Evolutionary conservation across 2,888 invertebrate species (phyloP).

Genomic region (Mycalesis mineus): DNA sequence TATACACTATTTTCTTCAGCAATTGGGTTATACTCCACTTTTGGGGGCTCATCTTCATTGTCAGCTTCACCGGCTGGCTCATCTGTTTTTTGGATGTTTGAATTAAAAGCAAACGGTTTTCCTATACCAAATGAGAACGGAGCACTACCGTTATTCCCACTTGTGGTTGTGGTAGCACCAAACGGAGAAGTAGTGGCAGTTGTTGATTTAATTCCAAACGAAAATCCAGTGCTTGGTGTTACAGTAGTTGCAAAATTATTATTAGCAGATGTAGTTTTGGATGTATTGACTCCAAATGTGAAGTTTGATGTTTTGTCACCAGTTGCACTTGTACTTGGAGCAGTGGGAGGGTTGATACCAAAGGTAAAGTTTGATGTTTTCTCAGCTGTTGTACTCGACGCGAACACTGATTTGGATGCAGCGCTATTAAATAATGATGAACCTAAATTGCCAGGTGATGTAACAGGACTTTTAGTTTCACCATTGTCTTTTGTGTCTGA

Average conservation of each 20-base stretch:
- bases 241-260: constrained; percentile 30
- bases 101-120: constrained; percentile 81
- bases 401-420: constrained; percentile 26
- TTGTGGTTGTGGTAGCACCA: constrained; percentile 36
- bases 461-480: constrained; percentile 12
- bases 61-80: constrained; percentile 74
- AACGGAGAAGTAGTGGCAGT: constrained; percentile 40
- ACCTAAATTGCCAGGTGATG: constrained; percentile 6
- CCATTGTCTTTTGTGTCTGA: constrained; percentile 18
- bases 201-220: constrained; percentile 58
- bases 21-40: constrained; percentile 89
- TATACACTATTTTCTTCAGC: constrained; percentile 93
- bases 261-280: constrained; percentile 33
- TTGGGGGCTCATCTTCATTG: constrained; percentile 91
- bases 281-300: constrained; percentile 34
- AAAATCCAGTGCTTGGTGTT: constrained; percentile 50
- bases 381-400: constrained; percentile 17
- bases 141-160: constrained; percentile 37
- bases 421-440: constrained; percentile 10
- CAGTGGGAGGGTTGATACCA: constrained; percentile 32
- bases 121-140: constrained; percentile 81
- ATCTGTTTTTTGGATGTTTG: constrained; percentile 59
- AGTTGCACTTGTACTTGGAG: constrained; percentile 19
- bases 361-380: constrained; percentile 33
- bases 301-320: constrained; percentile 26